Evolutionary conservation across 2,113 vertebrate species (phyloP), one percentile per base, ranked within the genome.

Genomic region (Trochalopteron elliotii): DNA sequence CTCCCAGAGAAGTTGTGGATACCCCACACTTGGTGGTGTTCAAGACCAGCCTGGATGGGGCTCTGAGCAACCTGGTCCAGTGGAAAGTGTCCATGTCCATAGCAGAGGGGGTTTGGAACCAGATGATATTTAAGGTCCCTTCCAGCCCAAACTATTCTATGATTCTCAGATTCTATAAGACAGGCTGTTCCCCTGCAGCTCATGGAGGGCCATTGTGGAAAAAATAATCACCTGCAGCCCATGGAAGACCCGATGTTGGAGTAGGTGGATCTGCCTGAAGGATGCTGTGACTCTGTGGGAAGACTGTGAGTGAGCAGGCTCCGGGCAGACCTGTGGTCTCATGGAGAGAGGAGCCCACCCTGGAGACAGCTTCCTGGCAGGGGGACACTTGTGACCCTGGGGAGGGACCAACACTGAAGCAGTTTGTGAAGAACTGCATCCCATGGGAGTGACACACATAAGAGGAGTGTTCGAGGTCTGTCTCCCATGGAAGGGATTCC

Each of bases 381-480:
- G 8, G 37, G 37, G 37, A 39, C 37, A 44, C 12, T 40, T 74
- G 53, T 33, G 40, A 10, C 31, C 9, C 22, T 28, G 35, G 10
- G 7, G 10, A 9, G 9, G 6, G 16, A 70, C 17, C 14, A 24
- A 52, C 10, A 10, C 70, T 40, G 28, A n/a, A 56, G 20, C 8
- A 27, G 8, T n/a, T 39, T 2, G 3, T 81, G 28, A 75, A 39
- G 53, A 35, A 40, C 12, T 35, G 25, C 39, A 68, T 30, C 7
- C 13, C 11, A 20, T 61, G 15, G 31, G 15, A 68, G 28, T 8
- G 37, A 45, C 22, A 15, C 5, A 27, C 5, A 6, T 11, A 23
- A 42, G 7, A 61, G 24, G 21, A 75, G 39, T 40, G 27, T 31
- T 35, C 0, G 0, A 47, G 22, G 3, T 40, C 21, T 70, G 12